A percentile compares a stretch with the other conserved stretches of the same genome.
These are phyloP conservation scores for Caenorhabditis briggsae DNA, from an alignment of 1,140 invertebrate species.

Conservation along the genomic window DNA sequence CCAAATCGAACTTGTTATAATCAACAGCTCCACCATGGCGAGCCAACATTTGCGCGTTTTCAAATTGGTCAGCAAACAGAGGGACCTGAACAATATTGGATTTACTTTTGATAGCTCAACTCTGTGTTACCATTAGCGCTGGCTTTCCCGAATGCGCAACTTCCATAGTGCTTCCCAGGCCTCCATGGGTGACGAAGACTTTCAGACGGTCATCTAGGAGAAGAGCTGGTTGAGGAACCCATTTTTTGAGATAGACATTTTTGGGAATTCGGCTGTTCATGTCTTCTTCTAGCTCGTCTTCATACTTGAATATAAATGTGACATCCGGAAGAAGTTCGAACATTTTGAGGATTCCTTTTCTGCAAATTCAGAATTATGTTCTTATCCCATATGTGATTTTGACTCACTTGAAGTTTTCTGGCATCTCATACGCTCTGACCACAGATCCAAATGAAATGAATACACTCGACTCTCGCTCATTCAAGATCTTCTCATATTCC, in stretches of 20 bases:
- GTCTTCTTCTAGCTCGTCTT: constrained; percentile 73
- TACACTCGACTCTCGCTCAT: constrained; percentile 53
- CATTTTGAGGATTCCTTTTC: constrained; percentile 8
- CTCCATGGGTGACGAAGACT: constrained; percentile 69
- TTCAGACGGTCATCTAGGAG: constrained; percentile 57
- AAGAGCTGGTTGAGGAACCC: constrained; percentile 65
- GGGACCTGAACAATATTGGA: too few species aligned
- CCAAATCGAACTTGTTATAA: constrained; percentile 41
- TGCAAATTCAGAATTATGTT: too few species aligned
- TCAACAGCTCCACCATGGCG: constrained; percentile 60
- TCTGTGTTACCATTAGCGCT: constrained; percentile 68
- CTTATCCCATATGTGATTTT: too few species aligned
- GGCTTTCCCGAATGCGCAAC: constrained; percentile 68
- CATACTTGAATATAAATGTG: constrained; percentile 64
- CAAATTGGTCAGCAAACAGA: constrained; percentile 69
- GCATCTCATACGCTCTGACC: constrained; percentile 33
- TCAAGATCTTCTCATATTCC: constrained; percentile 34
- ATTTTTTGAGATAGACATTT: constrained; percentile 64
- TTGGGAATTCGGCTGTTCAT: constrained; percentile 78
- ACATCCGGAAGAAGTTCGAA: constrained; percentile 54
- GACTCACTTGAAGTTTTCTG: constrained; percentile 22
- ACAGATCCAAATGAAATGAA: constrained; percentile 67
- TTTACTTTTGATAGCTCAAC: too few species aligned
- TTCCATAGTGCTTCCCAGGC: constrained; percentile 65
- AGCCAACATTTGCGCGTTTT: constrained; percentile 64